Percentiles rank a stretch among this genome's conserved stretches.
Conservation (phyloP, 2,797 vertebrate genomes). For the Cyprinella venusta region DNA sequence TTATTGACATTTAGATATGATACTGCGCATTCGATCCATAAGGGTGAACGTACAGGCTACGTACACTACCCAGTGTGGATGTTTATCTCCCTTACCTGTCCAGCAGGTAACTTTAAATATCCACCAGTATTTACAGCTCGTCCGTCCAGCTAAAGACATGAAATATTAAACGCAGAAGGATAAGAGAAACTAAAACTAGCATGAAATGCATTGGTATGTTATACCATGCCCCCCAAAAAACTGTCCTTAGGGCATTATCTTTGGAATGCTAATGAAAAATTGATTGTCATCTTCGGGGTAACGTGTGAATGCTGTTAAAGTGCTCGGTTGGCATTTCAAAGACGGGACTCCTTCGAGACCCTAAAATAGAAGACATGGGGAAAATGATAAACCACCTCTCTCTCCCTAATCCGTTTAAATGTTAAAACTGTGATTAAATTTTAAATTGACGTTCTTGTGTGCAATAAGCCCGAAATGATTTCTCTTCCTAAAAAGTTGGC, state of each 20-base stretch:
- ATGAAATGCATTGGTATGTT: neutral
- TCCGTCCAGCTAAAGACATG: conserved; percentile 7
- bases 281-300: conserved; percentile 40
- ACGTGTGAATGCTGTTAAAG: conserved; percentile 49
- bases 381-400: neutral
- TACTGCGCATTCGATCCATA: neutral
- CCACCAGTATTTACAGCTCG: conserved; percentile 51
- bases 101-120: conserved; percentile 69
- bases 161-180: neutral
- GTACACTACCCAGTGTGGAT: conserved; percentile 14
- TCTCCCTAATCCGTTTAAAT: neutral
- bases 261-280: conserved; percentile 22
- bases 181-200: neutral
- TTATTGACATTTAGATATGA: neutral
- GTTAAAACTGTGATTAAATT: conserved; percentile 16
- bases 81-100: conserved; percentile 66
- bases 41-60: conserved; percentile 10
- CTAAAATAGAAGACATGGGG: conserved; percentile 11
- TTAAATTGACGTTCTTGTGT: neutral
- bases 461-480: neutral
- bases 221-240: neutral
- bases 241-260: neutral
- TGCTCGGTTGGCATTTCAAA: conserved; percentile 46
- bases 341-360: neutral
- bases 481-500: neutral